These are phyloP conservation scores for Chelonus formosanus DNA, from an alignment of 2,888 invertebrate genomes.

Conservation along the genomic window DNA sequence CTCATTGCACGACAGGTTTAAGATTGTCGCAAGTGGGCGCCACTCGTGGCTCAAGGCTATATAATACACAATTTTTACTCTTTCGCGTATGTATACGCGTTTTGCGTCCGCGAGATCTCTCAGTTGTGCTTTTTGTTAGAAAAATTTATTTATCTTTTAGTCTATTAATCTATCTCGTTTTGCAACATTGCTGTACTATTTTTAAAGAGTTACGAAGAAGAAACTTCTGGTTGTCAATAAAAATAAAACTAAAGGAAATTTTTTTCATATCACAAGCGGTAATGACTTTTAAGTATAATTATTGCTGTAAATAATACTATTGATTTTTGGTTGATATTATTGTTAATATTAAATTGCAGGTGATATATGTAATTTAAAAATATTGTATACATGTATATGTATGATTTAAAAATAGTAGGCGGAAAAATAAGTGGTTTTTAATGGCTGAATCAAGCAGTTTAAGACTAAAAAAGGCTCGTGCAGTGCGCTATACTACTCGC, in stretches of 20 bases:
- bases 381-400: not conserved
- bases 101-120: not conserved
- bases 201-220: not conserved
- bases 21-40: constrained; percentile 57
- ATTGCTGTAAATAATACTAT: too few species aligned
- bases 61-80: constrained; percentile 45
- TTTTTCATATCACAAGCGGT: too few species aligned
- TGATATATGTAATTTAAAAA: not conserved
- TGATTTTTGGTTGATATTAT: too few species aligned
- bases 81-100: constrained; percentile 23
- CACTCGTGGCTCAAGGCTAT: constrained; percentile 54
- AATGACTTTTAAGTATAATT: too few species aligned
- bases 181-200: not conserved
- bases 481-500: constrained; percentile 22
- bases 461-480: constrained; percentile 45
- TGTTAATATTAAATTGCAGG: too few species aligned
- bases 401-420: constrained; percentile 37
- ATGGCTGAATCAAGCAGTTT: constrained; percentile 29
- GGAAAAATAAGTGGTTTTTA: constrained; percentile 33
- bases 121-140: constrained; percentile 3
- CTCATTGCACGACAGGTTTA: constrained; percentile 41
- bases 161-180: not conserved
- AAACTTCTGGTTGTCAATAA: too few species aligned
- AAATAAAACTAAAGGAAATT: too few species aligned
- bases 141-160: not conserved